Conservation (phyloP, 2,113 vertebrate species). For the Zingel zingel region DNA sequence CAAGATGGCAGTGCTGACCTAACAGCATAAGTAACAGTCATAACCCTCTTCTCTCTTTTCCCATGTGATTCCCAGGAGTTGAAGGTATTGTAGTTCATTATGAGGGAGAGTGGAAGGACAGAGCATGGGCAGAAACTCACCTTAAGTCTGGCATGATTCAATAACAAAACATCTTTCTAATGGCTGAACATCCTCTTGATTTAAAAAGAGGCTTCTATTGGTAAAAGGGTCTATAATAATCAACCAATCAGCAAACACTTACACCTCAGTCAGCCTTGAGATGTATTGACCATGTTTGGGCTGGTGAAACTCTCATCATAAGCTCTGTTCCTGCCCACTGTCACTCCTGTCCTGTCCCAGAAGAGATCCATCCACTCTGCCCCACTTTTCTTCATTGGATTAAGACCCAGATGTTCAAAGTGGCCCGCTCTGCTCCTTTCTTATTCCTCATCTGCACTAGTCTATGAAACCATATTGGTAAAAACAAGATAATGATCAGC, state of each 20-base stretch:
- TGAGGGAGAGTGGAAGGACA: constrained; percentile 72
- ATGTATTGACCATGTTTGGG: constrained; percentile 54
- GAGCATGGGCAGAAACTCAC: constrained; percentile 72
- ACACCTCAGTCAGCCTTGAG: constrained; percentile 28
- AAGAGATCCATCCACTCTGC: constrained; percentile 79
- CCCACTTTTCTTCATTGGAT: constrained; percentile 73
- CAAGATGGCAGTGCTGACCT: constrained; percentile 51
- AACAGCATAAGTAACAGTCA: constrained; percentile 72
- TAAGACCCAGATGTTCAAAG: constrained; percentile 74
- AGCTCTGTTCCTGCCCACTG: constrained; percentile 73
- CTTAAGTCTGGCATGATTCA: constrained; percentile 65
- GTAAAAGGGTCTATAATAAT: not conserved
- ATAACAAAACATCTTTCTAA: constrained; percentile 41
- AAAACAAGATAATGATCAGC: constrained; percentile 44
- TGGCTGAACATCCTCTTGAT: constrained; percentile 24
- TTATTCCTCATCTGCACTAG: constrained; percentile 77
- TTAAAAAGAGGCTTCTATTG: constrained; percentile 10
- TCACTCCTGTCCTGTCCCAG: constrained; percentile 76
- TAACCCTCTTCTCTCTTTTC: constrained; percentile 83
- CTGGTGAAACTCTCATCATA: constrained; percentile 65
- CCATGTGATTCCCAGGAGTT: constrained; percentile 86
- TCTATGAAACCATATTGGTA: constrained; percentile 42
- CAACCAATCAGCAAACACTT: not conserved
- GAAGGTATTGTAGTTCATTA: constrained; percentile 85
- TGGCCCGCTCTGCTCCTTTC: constrained; percentile 77